A percentile compares a stretch with the other conserved stretches of the same genome.
Evolutionary conservation across 1,140 invertebrate species (phyloP).

Genomic region (Limonius californicus): DNA sequence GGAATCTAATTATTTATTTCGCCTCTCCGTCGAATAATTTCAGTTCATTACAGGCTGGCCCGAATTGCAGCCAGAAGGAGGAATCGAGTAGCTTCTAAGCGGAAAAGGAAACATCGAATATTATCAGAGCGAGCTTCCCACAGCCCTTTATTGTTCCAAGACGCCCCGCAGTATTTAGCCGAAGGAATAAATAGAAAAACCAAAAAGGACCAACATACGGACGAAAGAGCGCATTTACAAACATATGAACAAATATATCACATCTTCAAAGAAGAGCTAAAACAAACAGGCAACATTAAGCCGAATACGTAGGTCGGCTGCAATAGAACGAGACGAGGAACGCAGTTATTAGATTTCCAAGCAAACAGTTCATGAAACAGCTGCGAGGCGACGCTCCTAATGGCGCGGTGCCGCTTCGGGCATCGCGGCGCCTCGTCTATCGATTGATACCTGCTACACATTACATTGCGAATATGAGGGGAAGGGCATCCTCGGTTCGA

Average conservation of each 20-base stretch:
- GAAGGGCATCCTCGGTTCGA: background rate
- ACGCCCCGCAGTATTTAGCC: too few species aligned
- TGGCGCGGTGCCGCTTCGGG: constrained; percentile 22
- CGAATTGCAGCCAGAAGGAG: too few species aligned
- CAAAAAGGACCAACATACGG: background rate
- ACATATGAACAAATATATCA: constrained; percentile 22
- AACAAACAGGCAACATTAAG: constrained; percentile 31
- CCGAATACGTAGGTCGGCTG: constrained; percentile 21
- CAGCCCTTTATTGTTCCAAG: too few species aligned
- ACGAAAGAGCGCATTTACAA: constrained; percentile 19
- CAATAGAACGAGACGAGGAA: constrained; percentile 20
- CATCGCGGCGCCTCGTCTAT: constrained; percentile 37
- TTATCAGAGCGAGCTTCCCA: too few species aligned
- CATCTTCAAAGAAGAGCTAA: constrained; percentile 31
- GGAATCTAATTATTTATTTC: too few species aligned
- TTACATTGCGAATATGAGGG: constrained; percentile 18
- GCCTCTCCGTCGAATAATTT: too few species aligned
- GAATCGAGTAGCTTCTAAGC: too few species aligned
- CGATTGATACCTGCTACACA: constrained; percentile 29
- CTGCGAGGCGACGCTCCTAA: constrained; percentile 36
- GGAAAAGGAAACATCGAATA: too few species aligned
- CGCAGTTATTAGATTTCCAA: constrained; percentile 44
- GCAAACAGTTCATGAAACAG: constrained; percentile 45
- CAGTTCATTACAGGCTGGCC: too few species aligned
- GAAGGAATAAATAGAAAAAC: too few species aligned